Conservation (phyloP, 2,888 invertebrate species). For the Andrena haemorrhoa region DNA sequence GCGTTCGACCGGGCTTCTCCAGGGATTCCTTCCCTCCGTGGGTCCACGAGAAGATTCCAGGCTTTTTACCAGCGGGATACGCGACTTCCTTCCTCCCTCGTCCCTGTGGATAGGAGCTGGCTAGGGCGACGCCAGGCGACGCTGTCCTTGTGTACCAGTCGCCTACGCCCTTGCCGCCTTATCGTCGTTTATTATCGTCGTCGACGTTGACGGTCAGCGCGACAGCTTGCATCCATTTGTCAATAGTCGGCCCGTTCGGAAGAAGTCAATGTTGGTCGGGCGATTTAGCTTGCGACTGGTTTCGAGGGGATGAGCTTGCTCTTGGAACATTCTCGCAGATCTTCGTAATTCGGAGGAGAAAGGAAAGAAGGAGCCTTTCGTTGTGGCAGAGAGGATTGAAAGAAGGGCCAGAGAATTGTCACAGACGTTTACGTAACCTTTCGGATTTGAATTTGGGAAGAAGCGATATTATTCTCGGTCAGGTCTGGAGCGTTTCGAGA, state of each 20-base stretch:
- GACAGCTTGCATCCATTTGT: constrained; percentile 37
- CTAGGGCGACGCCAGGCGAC: neutral
- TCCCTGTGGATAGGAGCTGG: neutral
- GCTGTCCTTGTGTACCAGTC: constrained; percentile 4
- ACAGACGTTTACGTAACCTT: too few species aligned
- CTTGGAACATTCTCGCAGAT: constrained; percentile 1
- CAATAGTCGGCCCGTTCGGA: constrained; percentile 12
- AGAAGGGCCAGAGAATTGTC: too few species aligned
- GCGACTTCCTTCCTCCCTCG: constrained; percentile 19
- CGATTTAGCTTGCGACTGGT: neutral
- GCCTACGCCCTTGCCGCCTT: constrained; percentile 42
- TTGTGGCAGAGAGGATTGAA: too few species aligned
- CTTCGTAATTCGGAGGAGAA: neutral
- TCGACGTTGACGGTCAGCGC: neutral
- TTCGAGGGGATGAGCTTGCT: neutral
- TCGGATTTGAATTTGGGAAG: neutral
- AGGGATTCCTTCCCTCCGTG: constrained; percentile 29
- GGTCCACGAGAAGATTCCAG: constrained; percentile 69
- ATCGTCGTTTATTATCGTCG: constrained; percentile 48
- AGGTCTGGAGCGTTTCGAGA: neutral
- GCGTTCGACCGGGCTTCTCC: constrained; percentile 34
- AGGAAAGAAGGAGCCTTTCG: neutral
- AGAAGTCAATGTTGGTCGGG: neutral
- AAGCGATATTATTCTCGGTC: neutral
- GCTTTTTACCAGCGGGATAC: constrained; percentile 63